phyloP scores from a whole-genome alignment of 2,113 vertebrate genomes.

The Glareola pratincola region DNA sequence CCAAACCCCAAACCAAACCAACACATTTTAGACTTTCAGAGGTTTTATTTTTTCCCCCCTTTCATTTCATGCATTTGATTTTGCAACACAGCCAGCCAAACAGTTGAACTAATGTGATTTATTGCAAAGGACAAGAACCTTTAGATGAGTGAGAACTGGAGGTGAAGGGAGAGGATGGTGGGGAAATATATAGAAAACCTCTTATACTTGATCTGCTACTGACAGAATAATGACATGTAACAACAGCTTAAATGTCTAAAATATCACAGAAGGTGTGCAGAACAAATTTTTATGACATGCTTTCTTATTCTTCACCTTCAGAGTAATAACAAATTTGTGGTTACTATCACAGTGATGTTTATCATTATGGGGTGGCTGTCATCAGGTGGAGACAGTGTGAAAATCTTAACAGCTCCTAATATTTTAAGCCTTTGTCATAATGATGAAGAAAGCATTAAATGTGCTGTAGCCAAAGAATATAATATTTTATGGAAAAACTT shows the following conservation, averaged over 20 bases:
- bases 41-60: neutral
- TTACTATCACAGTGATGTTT: constrained; percentile 32
- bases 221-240: constrained; percentile 39
- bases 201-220: constrained; percentile 15
- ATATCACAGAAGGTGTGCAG: constrained; percentile 3
- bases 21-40: neutral
- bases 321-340: constrained; percentile 35
- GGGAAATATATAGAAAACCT: constrained; percentile 14
- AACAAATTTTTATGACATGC: constrained; percentile 29
- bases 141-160: constrained; percentile 8
- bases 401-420: constrained; percentile 29
- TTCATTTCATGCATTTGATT: neutral
- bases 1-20: neutral
- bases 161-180: neutral
- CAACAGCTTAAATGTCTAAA: constrained; percentile 41
- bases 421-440: neutral
- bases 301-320: constrained; percentile 48
- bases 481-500: neutral
- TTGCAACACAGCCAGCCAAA: neutral
- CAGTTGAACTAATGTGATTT: neutral
- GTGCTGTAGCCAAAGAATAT: neutral
- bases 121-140: neutral
- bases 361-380: constrained; percentile 10
- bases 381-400: neutral
- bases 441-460: neutral